Evolutionary conservation across 2,888 invertebrate species (phyloP), one percentile per base, ranked within the genome.

Genomic region (Caenorhabditis sp.): DNA sequence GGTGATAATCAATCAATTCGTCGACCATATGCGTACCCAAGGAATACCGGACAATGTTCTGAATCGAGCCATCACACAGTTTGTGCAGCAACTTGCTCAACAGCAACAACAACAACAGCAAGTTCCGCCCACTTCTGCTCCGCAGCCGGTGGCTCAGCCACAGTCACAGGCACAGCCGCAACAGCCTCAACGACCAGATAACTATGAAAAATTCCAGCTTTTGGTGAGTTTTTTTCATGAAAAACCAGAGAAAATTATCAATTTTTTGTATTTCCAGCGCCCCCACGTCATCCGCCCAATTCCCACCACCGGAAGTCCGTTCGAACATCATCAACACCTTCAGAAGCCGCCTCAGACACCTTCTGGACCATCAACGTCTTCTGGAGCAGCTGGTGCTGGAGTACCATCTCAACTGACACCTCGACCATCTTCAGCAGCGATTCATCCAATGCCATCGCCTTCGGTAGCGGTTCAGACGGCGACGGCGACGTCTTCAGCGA

Each of bases 171-270:
- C 37, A 11, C 35, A 35, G 37, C 9, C 35, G 2, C 6, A 24
- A 22, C n/a, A 37, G 22, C 22, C 51, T 20, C 35, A 65, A 37
- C 47, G 1, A 15, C 11, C 37, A 9, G 69, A 69, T 24, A 22
- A 58, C n/a, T 69, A 60, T 13, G 69, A 69, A 20, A 69, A 60
- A n/a, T 69, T 69, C 18, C 28, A 69, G 15, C 58, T 69, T 32
- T 26, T 69, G 24, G 32, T 32, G 32, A 32, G 32, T 32, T 32
- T 32, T 32, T 32, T 32, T 32, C 32, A 32, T 32, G 9, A 32
- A 32, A 32, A 32, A 32, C n/a, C n/a, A n/a, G n/a, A n/a, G n/a
- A 32, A 32, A 32, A 32, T 6, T 32, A 6, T 32, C 9, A 32
- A 40, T 40, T 40, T 40, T 40, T 13, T 40, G 2, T 13, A 40